Evolutionary conservation across 1,140 invertebrate genomes (phyloP).

Genomic region (Polyergus mexicanus): DNA sequence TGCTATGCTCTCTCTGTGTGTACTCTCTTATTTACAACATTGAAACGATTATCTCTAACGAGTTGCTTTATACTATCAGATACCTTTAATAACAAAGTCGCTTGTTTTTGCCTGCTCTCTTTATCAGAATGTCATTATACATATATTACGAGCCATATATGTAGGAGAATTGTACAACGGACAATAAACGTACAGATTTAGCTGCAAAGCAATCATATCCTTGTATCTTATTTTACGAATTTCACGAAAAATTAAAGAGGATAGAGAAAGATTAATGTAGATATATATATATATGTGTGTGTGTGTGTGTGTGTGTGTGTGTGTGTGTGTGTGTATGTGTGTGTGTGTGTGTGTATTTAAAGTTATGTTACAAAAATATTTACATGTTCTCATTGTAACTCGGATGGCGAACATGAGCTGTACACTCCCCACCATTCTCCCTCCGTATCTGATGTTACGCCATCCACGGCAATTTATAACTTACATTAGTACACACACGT

Average conservation of each 20-base stretch:
- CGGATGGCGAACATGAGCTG: constrained; percentile 62
- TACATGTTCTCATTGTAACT: constrained; percentile 70
- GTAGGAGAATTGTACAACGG: constrained; percentile 75
- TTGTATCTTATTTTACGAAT: background rate
- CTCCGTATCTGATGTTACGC: constrained; percentile 46
- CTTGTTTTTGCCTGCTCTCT: constrained; percentile 56
- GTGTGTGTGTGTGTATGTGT: background rate
- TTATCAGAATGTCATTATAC: constrained; percentile 73
- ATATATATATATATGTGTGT: constrained; percentile 25
- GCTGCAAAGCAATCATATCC: constrained; percentile 61
- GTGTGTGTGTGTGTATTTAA: constrained; percentile 64
- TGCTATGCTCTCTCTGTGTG: constrained; percentile 63
- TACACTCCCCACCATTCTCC: constrained; percentile 54
- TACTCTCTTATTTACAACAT: constrained; percentile 78
- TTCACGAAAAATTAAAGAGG: background rate
- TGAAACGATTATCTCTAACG: constrained; percentile 77
- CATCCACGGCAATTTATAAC: constrained; percentile 52
- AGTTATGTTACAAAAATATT: constrained; percentile 78
- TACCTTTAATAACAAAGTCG: constrained; percentile 73
- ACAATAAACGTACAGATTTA: constrained; percentile 70
- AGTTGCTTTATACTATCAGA: constrained; percentile 64
- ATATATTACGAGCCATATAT: constrained; percentile 47
- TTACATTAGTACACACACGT: constrained; percentile 72
- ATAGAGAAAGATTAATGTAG: constrained; percentile 44
- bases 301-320: background rate